These are phyloP conservation scores for Holacanthella duospinosa DNA, from an alignment of 2,888 invertebrate species.

Conservation along the genomic window DNA sequence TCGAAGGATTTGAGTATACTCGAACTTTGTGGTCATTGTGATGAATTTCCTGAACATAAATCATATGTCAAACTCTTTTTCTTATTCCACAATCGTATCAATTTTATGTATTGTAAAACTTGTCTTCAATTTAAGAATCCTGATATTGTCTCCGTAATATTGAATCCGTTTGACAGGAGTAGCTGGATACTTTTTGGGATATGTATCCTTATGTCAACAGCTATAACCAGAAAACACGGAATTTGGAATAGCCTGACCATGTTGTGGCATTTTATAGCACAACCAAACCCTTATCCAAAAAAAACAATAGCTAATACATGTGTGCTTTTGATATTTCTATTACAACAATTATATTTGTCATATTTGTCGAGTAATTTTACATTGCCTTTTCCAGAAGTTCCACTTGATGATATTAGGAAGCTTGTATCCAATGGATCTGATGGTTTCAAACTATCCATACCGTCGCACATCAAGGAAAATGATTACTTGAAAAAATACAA, in stretches of 20 bases:
- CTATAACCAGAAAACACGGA: neutral
- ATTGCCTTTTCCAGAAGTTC: neutral
- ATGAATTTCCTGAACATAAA: too few species aligned
- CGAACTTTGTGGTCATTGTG: too few species aligned
- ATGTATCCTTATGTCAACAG: neutral
- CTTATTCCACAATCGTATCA: too few species aligned
- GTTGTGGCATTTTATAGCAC: neutral
- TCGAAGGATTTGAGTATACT: too few species aligned
- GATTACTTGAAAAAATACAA: too few species aligned
- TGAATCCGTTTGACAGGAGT: neutral
- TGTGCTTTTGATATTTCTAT: neutral
- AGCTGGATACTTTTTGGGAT: neutral
- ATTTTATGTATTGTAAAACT: too few species aligned
- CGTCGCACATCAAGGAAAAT: too few species aligned
- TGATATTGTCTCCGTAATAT: neutral
- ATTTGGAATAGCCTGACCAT: neutral
- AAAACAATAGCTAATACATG: neutral
- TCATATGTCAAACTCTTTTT: too few species aligned
- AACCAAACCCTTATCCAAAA: neutral
- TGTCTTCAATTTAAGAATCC: too few species aligned
- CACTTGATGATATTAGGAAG: neutral
- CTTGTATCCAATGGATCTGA: neutral
- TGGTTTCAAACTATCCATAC: neutral
- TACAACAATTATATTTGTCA: neutral
- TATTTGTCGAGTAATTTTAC: neutral